Evolutionary conservation across 2,113 vertebrate genomes (phyloP).

Genomic region (Corythornis madagascariensis): DNA sequence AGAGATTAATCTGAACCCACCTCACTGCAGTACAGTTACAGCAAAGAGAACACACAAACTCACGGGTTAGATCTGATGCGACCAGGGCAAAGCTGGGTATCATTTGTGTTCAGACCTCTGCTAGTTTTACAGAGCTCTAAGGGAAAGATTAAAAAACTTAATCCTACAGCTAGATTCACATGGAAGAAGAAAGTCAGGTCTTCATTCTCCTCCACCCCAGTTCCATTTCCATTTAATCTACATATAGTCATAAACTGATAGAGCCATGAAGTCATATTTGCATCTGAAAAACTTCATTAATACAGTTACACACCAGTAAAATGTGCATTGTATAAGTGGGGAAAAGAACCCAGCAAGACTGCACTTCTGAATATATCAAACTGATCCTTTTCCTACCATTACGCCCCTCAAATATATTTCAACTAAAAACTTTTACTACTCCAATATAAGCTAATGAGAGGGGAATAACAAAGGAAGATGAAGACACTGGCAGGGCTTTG

Average conservation of each 20-base stretch:
- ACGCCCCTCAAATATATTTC: neutral
- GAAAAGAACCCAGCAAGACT: neutral
- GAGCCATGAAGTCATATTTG: neutral
- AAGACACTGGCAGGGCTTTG: neutral
- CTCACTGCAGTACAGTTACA: neutral
- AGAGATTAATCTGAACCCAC: neutral
- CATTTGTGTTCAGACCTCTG: neutral
- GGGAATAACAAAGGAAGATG: neutral
- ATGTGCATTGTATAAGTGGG: neutral
- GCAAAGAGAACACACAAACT: neutral
- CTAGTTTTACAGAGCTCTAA: neutral
- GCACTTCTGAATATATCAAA: neutral
- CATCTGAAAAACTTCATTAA: neutral
- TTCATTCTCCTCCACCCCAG: neutral
- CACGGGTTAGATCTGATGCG: neutral
- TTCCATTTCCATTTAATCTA: neutral
- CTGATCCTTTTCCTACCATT: neutral
- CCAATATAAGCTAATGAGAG: neutral
- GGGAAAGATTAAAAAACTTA: neutral
- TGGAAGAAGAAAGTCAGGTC: neutral
- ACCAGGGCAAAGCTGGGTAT: neutral
- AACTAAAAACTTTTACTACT: neutral
- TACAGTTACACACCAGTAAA: neutral
- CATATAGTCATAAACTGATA: neutral
- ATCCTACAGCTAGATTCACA: neutral